Evolutionary conservation across 2,888 invertebrate species (phyloP).

Genomic region (Leptinotarsa tumamoca): DNA sequence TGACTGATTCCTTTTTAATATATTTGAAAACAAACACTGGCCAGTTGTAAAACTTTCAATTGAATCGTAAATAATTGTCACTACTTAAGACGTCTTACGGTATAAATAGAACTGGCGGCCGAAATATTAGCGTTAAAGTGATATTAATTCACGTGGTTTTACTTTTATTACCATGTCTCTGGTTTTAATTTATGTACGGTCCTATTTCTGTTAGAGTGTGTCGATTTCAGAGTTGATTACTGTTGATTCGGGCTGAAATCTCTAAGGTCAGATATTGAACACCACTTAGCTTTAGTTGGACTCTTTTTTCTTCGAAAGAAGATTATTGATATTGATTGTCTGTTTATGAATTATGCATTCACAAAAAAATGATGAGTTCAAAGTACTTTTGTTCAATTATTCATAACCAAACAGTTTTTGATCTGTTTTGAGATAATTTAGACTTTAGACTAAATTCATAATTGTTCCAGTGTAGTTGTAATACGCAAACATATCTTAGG

Average conservation of each 20-base stretch:
- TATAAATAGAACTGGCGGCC: background rate
- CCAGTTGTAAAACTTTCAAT: slow-evolving; percentile 4
- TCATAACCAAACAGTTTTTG: too few species aligned
- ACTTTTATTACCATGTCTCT: background rate
- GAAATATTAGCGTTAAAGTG: background rate
- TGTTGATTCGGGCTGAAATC: background rate
- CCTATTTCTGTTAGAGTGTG: background rate
- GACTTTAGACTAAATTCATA: too few species aligned
- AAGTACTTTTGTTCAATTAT: too few species aligned
- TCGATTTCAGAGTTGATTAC: background rate
- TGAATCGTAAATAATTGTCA: slow-evolving; percentile 1
- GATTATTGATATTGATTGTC: too few species aligned
- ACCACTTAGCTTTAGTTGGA: too few species aligned
- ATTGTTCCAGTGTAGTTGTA: too few species aligned
- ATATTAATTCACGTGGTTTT: background rate
- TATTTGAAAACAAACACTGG: slow-evolving; percentile 4
- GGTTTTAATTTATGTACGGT: background rate
- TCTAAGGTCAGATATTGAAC: too few species aligned
- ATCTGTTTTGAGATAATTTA: too few species aligned
- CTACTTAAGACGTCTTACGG: background rate
- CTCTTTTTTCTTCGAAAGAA: too few species aligned
- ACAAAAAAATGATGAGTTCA: too few species aligned
- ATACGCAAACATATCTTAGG: too few species aligned
- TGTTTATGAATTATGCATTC: too few species aligned
- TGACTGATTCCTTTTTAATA: slow-evolving; percentile 3